Evolutionary conservation across 2,113 vertebrate species (phyloP), one percentile per base, ranked within the genome.

Genomic region (Xyrauchen texanus): DNA sequence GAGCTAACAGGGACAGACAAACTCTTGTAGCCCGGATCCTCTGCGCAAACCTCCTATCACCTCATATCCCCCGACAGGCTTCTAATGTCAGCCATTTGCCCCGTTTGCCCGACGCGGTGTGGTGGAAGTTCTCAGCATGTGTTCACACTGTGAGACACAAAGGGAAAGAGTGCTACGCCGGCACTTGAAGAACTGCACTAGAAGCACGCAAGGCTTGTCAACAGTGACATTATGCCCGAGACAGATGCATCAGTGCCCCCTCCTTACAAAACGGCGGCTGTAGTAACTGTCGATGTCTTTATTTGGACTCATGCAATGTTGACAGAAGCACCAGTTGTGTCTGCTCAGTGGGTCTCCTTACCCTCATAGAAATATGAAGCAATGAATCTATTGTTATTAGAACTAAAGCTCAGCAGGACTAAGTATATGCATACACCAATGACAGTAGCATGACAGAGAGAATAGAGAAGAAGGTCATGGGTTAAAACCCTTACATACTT

Each of bases 1-100:
- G 82, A 86, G 80, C 84, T 88, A 86, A 90, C 87, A 78, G 77
- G 83, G 83, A 84, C 52, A 71, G 88, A 88, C 85, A 89, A 86
- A 87, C 86, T 81, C 76, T 83, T 83, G 85, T 88, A 47, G 78
- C 70, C 81, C 71, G 75, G 76, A 78, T 75, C 49, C 61, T 86
- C 69, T 84, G 76, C 68, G 68, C 68, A 1, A 78, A 79, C 77
- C 73, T 78, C 88, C 84, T 73, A 80, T 89, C 88, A 88, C 79
- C 82, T 81, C 80, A 64, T 81, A 90, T 92, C 86, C 88, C 86
- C 71, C 78, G 76, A 66, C 6, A 76, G 81, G 3, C 83, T 85
- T 87, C 87, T 85, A 85, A 83, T 81, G 68, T 79, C 87, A 83
- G 84, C 85, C 81, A 86, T 79, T 88, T 81, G 55, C 85, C 80